Conservation (phyloP, 2,797 vertebrate genomes). For the Sciaenops ocellatus region DNA sequence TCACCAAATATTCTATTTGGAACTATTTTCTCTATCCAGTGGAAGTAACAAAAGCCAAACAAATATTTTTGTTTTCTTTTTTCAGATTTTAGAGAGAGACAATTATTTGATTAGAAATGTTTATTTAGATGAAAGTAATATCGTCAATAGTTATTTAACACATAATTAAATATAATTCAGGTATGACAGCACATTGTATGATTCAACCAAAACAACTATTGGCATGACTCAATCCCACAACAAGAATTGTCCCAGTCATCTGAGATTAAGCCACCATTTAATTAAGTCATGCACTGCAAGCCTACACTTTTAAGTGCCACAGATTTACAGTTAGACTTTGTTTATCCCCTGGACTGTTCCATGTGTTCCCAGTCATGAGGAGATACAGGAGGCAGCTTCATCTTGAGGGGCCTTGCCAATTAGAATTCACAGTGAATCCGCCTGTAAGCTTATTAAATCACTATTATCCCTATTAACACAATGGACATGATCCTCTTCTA, state of each 20-base stretch:
- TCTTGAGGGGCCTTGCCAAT: slow-evolving; percentile 52
- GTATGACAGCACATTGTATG: neutral
- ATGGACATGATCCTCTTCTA: slow-evolving; percentile 72
- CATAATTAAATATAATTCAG: neutral
- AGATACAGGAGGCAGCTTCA: slow-evolving; percentile 41
- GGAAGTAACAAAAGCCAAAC: neutral
- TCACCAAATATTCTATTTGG: slow-evolving; percentile 20
- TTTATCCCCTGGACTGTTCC: slow-evolving; percentile 47
- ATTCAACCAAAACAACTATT: neutral
- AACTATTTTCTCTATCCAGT: neutral
- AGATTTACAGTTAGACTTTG: slow-evolving; percentile 35
- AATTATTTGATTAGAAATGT: neutral
- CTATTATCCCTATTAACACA: slow-evolving; percentile 78
- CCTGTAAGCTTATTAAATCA: slow-evolving; percentile 76
- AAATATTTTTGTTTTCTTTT: neutral
- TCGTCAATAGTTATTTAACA: neutral
- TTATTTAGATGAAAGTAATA: slow-evolving; percentile 2
- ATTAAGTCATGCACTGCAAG: slow-evolving; percentile 23
- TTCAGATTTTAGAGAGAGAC: neutral
- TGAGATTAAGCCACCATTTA: slow-evolving; percentile 12
- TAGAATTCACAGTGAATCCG: slow-evolving; percentile 67
- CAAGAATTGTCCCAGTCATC: slow-evolving; percentile 4
- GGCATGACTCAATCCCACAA: slow-evolving; percentile 7
- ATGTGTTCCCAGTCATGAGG: slow-evolving; percentile 43
- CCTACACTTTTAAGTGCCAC: slow-evolving; percentile 6